Base-by-base conservation (phyloP, 2,797 vertebrate species). In the Pteropus rufus region DNA sequence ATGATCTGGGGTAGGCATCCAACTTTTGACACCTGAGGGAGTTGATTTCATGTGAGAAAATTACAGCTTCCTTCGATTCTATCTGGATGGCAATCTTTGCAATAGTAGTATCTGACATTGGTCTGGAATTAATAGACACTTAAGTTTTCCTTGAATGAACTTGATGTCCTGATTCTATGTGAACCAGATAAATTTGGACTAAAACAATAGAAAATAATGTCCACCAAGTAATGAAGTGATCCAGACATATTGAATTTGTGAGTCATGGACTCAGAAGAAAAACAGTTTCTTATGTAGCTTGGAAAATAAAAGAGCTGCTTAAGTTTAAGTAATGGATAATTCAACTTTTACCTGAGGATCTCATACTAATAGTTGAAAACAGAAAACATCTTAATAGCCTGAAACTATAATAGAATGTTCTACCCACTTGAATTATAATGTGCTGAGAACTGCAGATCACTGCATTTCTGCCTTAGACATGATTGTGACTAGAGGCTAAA, bases 401-500 rank as follows among this genome's bases (percentile, higher is more conserved):
- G 84, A 96, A 96, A 96, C 88, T 81, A 60, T 94, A 96, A 91
- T 41, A 96, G 87, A 94, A 97, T 94, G 96, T 89, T 93, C 52
- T 88, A 79, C 82, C 72, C 67, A 94, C 73, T 96, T 83, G 76
- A 97, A 92, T 96, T 87, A 90, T 81, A 96, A 93, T 72, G 72
- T 95, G 62, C 41, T 84, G 64, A 92, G 72, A 89, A 92, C 56
- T 79, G 41, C 87, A 88, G 81, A 94, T 92, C 95, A 94, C 77
- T 95, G 26, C 31, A 82, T 90, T 97, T 94, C 72, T 93, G 67
- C 62, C 67, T 96, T 80, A 96, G 92, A 95, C 81, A 67, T 94
- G 92, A 92, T 92, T 96, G 69, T 95, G 92, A 96, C 97, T 70
- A 79, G 93, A 87, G 96, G 97, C 92, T 95, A 95, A 94, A 96